Base-by-base conservation (phyloP, 2,113 vertebrate genomes). In the Sterrhoptilus dennistouni region DNA sequence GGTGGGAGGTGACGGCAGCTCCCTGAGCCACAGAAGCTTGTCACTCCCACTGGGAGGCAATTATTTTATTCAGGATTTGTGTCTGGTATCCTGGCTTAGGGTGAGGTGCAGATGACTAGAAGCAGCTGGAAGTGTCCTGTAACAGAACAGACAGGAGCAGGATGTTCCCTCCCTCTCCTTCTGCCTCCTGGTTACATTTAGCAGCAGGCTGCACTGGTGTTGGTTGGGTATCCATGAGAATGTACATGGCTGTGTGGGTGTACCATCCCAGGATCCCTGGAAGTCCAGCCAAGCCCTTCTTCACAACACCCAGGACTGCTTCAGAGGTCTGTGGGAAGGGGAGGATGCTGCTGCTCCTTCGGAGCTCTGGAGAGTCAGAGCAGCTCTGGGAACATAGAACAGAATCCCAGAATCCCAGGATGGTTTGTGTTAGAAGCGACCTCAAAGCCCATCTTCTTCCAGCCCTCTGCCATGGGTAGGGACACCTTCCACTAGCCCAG, bases 211-310 rank as follows among this genome's bases (percentile, higher is more conserved):
- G 65, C 25, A 0, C 29, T 54, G 16, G 20, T 40, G 5, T 17
- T 69, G 35, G 8, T 36, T 1, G 1, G 16, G 35, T 31, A 17
- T 52, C 36, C 14, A 0, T 4, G 31, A 12, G 29, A 29, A 5
- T 12, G 29, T 24, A 4, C 7, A 0, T 0, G 13, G n/a, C 35
- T 14, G 20, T 53, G 27, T 11, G 33, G 3, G 25, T 47, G 8
- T 7, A 9, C 33, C 60, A 22, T 49, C 65, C 60, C 33, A 4
- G 8, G 3, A 25, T 45, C 54, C 40, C 50, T 60, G 22, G 20
- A 31, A 70, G 15, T 45, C 25, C 36, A 28, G 71, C 19, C 29
- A 40, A 27, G 29, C 6, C 23, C 35, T 89, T 11, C 29, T 25
- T 64, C 5, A 4, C 52, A 49, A 1, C 24, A 14, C 14, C 49